These are phyloP conservation scores for Sarcophaga caerulescens DNA, from an alignment of 2,888 invertebrate genomes.

Conservation along the genomic window DNA sequence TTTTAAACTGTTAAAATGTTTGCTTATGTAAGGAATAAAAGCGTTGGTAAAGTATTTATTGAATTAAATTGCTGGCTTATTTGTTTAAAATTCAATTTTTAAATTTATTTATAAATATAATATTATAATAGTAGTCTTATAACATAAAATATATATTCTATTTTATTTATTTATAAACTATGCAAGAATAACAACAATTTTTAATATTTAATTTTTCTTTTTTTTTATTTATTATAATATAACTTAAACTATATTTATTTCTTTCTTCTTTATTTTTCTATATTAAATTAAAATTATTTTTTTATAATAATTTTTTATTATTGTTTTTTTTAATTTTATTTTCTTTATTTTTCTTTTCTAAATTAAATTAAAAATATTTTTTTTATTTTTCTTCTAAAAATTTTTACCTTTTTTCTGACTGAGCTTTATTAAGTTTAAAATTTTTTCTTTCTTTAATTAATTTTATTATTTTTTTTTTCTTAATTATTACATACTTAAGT, in stretches of 20 bases:
- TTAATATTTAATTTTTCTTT: slow-evolving; percentile 30
- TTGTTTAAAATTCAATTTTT: slow-evolving; percentile 27
- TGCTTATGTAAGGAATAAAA: too few species aligned
- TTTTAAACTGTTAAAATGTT: too few species aligned
- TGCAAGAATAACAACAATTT: slow-evolving; percentile 65
- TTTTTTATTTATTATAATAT: slow-evolving; percentile 3
- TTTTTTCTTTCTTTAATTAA: slow-evolving; percentile 6
- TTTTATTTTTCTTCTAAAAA: background rate
- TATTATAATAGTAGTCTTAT: slow-evolving; percentile 41
- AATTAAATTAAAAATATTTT: slow-evolving; percentile 1
- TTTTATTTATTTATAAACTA: slow-evolving; percentile 62
- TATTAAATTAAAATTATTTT: too few species aligned
- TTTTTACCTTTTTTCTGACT: slow-evolving; percentile 35
- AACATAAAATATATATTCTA: slow-evolving; percentile 46
- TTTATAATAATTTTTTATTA: background rate
- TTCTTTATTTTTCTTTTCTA: slow-evolving; percentile 29
- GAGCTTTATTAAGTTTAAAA: background rate
- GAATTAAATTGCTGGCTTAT: background rate
- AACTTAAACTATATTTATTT: background rate
- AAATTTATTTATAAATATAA: slow-evolving; percentile 10
- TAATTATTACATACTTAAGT: slow-evolving; percentile 12
- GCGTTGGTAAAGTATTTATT: too few species aligned
- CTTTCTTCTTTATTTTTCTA: too few species aligned
- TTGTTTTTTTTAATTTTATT: background rate
- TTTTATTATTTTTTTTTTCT: slow-evolving; percentile 16